phyloP scores from a whole-genome alignment of 1,140 invertebrate genomes.

The Drosophila santomea region DNA sequence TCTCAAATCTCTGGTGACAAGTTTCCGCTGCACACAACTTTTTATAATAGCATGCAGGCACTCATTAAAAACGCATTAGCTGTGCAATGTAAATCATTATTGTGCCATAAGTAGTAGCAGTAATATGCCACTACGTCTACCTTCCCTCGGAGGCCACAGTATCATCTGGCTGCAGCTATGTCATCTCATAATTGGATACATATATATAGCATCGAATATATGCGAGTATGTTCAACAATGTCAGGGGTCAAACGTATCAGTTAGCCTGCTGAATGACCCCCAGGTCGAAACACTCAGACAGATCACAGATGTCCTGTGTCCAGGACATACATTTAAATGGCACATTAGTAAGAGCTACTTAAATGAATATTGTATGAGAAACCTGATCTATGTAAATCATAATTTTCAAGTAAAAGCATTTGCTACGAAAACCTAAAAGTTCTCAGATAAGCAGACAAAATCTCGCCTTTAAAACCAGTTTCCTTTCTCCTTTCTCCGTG shows the following conservation, averaged over 20 bases:
- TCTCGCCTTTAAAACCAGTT: background rate
- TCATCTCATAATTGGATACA: constrained; percentile 25
- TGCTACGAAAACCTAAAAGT: background rate
- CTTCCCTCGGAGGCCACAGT: constrained; percentile 1
- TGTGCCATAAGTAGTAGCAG: constrained; percentile 67
- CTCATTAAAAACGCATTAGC: constrained; percentile 82
- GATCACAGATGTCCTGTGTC: background rate
- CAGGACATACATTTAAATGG: background rate
- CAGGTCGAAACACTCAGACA: constrained; percentile 9
- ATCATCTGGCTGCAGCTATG: constrained; percentile 39
- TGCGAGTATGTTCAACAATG: constrained; percentile 5
- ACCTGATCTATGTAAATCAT: background rate
- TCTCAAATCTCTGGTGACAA: constrained; percentile 66
- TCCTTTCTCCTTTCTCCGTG: too few relatives aligned
- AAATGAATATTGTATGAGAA: background rate
- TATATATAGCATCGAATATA: background rate
- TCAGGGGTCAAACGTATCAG: constrained; percentile 6
- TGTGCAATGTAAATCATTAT: constrained; percentile 77
- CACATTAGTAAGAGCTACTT: background rate
- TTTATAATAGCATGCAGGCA: constrained; percentile 47
- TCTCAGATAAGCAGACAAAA: background rate
- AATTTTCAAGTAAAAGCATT: too few relatives aligned
- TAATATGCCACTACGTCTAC: background rate
- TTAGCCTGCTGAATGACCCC: constrained; percentile 15
- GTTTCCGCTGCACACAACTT: constrained; percentile 64